phyloP scores from a whole-genome alignment of 2,113 vertebrate genomes.

The Haplotaxodon microlepis region DNA sequence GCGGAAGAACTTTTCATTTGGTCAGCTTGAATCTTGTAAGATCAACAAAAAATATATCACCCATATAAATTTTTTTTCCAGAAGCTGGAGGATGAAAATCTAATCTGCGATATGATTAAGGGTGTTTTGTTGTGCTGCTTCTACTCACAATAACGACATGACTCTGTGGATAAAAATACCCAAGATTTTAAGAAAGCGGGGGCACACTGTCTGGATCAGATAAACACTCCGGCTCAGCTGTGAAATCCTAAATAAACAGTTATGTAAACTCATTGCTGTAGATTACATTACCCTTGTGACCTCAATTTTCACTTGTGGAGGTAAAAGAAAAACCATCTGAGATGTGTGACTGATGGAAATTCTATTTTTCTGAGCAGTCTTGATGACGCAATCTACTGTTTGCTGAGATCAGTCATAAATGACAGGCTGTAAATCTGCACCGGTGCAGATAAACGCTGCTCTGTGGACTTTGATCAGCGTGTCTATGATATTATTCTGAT shows the following conservation, averaged over 20 bases:
- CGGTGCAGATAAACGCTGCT: not conserved
- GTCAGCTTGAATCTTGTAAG: not conserved
- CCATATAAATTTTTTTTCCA: rapidly evolving
- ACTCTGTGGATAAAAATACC: not conserved
- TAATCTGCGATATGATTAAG: not conserved
- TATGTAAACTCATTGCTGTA: not conserved
- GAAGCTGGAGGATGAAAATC: not conserved
- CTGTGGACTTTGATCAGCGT: slow-evolving; percentile 38
- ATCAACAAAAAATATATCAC: not conserved
- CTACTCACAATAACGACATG: not conserved
- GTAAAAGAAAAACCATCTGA: not conserved
- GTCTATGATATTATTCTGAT: not conserved
- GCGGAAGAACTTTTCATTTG: not conserved
- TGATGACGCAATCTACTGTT: not conserved
- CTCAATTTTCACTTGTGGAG: not conserved
- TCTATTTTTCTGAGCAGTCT: not conserved
- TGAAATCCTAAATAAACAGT: not conserved
- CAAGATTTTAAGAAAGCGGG: not conserved
- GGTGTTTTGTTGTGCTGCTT: not conserved
- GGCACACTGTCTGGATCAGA: not conserved
- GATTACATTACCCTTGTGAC: not conserved
- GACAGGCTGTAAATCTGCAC: slow-evolving; percentile 2
- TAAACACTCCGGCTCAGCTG: not conserved
- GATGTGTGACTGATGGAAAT: not conserved
- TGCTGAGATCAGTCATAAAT: slow-evolving; percentile 20